Evolutionary conservation across 2,797 vertebrate genomes (phyloP).

Genomic region (Hippoglossus hippoglossus): DNA sequence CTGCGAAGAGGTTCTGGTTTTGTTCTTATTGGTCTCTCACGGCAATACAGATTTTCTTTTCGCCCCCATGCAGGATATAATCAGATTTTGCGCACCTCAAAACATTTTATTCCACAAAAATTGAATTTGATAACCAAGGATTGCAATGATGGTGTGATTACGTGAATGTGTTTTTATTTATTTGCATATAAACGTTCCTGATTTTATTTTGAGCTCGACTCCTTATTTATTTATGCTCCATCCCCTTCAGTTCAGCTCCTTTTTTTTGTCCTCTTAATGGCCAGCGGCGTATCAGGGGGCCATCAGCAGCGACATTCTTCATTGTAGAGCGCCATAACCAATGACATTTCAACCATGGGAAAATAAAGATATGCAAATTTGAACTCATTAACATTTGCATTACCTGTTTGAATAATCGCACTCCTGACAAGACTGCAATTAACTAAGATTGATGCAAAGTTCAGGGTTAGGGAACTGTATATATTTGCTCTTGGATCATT

Average conservation of each 20-base stretch:
- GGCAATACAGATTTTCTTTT: neutral
- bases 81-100: slow-evolving; percentile 9
- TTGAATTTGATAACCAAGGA: slow-evolving; percentile 4
- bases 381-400: slow-evolving; percentile 99
- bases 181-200: slow-evolving; percentile 21
- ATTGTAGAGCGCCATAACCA: slow-evolving; percentile 96
- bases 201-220: slow-evolving; percentile 21
- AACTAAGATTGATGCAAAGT: slow-evolving; percentile 99
- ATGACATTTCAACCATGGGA: slow-evolving; percentile 99
- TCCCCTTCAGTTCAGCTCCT: slow-evolving; percentile 53
- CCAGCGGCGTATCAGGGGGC: slow-evolving; percentile 92
- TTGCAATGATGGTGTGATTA: neutral
- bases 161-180: slow-evolving; percentile 21
- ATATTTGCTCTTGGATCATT: slow-evolving; percentile 77
- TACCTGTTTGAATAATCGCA: slow-evolving; percentile 98
- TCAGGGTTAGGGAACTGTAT: slow-evolving; percentile 89
- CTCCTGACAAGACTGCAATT: slow-evolving; percentile 98
- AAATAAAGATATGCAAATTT: slow-evolving; percentile 99
- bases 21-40: neutral
- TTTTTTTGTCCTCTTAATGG: slow-evolving; percentile 89
- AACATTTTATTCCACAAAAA: slow-evolving; percentile 2
- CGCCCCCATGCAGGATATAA: neutral
- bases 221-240: slow-evolving; percentile 63
- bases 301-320: slow-evolving; percentile 96
- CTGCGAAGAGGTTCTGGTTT: slow-evolving; percentile 10